Conservation (phyloP, 2,113 vertebrate genomes). For the Menidia beryllina region DNA sequence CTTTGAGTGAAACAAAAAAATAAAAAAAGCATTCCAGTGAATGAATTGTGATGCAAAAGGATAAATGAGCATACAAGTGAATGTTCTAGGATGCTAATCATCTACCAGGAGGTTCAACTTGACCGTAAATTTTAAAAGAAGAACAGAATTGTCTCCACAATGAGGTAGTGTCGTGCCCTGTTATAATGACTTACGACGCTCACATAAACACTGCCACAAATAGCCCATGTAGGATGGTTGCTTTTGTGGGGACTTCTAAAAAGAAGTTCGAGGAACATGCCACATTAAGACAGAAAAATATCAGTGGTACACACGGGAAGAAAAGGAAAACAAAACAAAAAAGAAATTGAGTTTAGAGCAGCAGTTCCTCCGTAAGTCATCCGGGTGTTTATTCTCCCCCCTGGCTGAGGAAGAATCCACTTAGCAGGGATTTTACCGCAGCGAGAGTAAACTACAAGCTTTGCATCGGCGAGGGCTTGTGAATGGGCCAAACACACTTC, state of each 20-base stretch:
- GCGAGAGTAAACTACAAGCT: not conserved
- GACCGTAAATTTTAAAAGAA: not conserved
- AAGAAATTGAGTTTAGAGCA: slow-evolving; percentile 11
- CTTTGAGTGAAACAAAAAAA: too few species aligned
- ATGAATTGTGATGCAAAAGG: not conserved
- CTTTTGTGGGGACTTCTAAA: not conserved
- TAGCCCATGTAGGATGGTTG: not conserved
- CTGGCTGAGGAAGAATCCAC: not conserved
- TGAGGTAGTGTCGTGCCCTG: too few species aligned
- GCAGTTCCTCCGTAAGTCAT: not conserved
- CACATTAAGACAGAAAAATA: not conserved
- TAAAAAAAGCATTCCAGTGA: not conserved
- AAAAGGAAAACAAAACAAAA: too few species aligned
- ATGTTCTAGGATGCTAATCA: too few species aligned
- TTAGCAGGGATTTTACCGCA: slow-evolving; percentile 12
- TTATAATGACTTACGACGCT: too few species aligned
- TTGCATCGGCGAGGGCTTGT: slow-evolving; percentile 14
- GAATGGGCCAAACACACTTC: slow-evolving; percentile 43
- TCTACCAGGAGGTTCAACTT: too few species aligned
- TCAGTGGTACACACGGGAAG: not conserved
- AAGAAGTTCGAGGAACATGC: not conserved
- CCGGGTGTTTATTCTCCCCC: slow-evolving; percentile 2
- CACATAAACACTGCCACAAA: too few species aligned
- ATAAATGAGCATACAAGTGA: too few species aligned
- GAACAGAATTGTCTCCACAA: not conserved